phyloP scores from a whole-genome alignment of 2,888 invertebrate species.

The Spodoptera picta region DNA sequence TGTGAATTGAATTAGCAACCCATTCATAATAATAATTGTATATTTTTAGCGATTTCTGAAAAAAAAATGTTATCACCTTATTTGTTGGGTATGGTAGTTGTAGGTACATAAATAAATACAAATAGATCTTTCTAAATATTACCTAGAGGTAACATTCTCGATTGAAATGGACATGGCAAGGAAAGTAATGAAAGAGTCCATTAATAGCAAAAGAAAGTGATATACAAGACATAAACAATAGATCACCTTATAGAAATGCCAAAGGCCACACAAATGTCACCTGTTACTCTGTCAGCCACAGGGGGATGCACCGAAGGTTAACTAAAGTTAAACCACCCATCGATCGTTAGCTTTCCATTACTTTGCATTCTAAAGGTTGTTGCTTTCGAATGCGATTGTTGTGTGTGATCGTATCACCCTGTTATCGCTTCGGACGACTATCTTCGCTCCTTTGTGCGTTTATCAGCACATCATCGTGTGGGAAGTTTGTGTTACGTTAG shows the following conservation, averaged over 20 bases:
- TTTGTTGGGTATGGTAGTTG: too few relatives aligned
- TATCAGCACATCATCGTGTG: conserved; percentile 68
- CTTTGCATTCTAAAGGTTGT: conserved; percentile 73
- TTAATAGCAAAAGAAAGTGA: conserved; percentile 32
- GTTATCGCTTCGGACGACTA: conserved; percentile 70
- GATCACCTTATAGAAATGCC: conserved; percentile 53
- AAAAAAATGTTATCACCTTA: too few relatives aligned
- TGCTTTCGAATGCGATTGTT: conserved; percentile 77
- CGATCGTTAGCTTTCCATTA: conserved; percentile 71
- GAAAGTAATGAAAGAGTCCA: too few relatives aligned
- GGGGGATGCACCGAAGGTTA: conserved; percentile 59
- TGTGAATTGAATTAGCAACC: too few relatives aligned
- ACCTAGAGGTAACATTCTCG: too few relatives aligned
- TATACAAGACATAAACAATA: conserved; percentile 46
- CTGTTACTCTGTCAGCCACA: conserved; percentile 29
- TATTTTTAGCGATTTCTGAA: too few relatives aligned
- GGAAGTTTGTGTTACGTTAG: conserved; percentile 64
- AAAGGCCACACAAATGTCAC: conserved; percentile 53
- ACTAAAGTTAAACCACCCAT: conserved; percentile 61
- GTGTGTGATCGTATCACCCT: conserved; percentile 69
- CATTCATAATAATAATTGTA: too few relatives aligned
- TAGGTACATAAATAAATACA: too few relatives aligned
- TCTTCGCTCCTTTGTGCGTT: conserved; percentile 75
- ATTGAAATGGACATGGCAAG: too few relatives aligned
- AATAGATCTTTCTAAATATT: too few relatives aligned